phyloP scores from a whole-genome alignment of 1,140 invertebrate genomes.

The Cotesia typhae region DNA sequence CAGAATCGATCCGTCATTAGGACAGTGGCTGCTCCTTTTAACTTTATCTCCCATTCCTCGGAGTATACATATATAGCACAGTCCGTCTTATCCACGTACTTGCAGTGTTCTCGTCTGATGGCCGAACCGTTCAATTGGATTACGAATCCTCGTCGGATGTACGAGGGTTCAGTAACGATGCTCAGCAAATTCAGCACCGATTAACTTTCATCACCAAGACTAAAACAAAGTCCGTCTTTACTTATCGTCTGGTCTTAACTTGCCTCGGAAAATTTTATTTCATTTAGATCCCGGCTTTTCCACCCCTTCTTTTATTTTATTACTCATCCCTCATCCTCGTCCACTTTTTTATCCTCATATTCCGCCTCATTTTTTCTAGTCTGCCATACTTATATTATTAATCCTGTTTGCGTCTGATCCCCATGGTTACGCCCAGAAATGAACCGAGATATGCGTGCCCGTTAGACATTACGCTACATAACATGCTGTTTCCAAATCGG shows the following conservation, averaged over 20 bases:
- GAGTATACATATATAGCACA: background rate
- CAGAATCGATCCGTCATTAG: no score
- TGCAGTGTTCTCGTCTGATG: constrained; percentile 23
- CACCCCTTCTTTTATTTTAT: background rate
- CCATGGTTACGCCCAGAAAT: background rate
- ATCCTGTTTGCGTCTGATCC: background rate
- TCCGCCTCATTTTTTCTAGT: background rate
- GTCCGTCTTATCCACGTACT: constrained; percentile 14
- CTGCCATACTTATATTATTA: background rate
- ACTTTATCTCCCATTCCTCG: background rate
- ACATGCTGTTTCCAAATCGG: constrained; percentile 3
- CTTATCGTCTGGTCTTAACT: background rate
- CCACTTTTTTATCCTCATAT: background rate
- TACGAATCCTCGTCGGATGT: constrained; percentile 22
- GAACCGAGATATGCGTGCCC: constrained; percentile 14
- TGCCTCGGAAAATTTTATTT: background rate
- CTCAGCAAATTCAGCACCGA: constrained; percentile 29
- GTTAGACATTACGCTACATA: constrained; percentile 9
- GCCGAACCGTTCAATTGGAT: constrained; percentile 35
- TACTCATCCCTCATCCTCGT: background rate
- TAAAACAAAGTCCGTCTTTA: constrained; percentile 22
- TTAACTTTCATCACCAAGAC: constrained; percentile 31
- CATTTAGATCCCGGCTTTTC: background rate
- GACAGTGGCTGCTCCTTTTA: no score
- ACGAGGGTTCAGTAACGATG: constrained; percentile 23